Base-by-base conservation (phyloP, 2,797 vertebrate species). In the Pelobates cultripes region DNA sequence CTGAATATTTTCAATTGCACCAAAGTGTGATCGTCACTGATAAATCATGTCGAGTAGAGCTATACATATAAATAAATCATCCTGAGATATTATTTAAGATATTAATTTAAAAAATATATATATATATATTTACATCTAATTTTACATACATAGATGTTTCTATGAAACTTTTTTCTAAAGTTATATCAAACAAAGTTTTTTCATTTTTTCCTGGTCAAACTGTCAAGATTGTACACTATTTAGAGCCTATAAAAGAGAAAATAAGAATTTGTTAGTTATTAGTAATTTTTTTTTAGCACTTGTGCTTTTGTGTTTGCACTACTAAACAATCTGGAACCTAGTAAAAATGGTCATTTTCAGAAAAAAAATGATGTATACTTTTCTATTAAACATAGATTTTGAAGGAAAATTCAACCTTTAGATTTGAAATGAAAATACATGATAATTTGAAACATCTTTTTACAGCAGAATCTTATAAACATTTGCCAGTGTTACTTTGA, bases 1-100 rank as follows among this genome's bases (percentile, higher is more conserved):
- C 45, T 61, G 61, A 53, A 53, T 14, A 40, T 66, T 15, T 81
- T 68, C 53, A 73, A 61, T 73, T 67, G 69, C 40, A 68, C 43
- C 73, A 61, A 70, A 63, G 55, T 70, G 28, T 71, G 44, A n/a
- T 81, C 43, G 6, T 57, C 57, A 41, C n/a, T 40, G 47, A 73
- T n/a, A 43, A 57, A 57, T 14, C 55, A 57, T 57, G 13, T 51
- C 28, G 3, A 57, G 14, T 57, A 57, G 55, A 57, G 55, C 10
- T 51, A 57, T 5, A 51, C 5, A 14, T 57, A 12, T 57, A 57
- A 57, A 14, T 28, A 57, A 57, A 57, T 12, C 55, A 57, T 57
- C 4, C 14, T 57, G 55, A 12, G 5, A 51, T 6, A 10, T 51
- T 51, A 51, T 57, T 12, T 12, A 57, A 12, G 13, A 15, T 57